These are phyloP conservation scores for Drosophila willistoni DNA, from an alignment of 1,140 invertebrate species.

Conservation along the genomic window DNA sequence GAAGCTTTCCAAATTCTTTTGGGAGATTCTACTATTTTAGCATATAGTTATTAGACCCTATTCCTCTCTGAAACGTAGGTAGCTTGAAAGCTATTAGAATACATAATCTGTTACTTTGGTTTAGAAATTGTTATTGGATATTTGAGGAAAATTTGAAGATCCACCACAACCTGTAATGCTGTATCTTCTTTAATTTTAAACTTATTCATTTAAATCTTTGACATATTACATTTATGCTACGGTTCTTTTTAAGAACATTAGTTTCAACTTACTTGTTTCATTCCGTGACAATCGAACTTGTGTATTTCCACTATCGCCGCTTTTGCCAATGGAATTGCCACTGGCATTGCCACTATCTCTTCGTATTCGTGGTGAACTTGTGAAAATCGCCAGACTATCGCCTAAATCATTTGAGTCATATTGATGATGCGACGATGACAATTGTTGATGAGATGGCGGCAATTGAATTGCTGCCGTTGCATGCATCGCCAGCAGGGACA, in stretches of 20 bases:
- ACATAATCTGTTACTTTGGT: too few relatives aligned
- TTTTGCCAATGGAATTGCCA: not conserved
- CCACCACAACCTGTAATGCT: too few relatives aligned
- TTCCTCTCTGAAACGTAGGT: too few relatives aligned
- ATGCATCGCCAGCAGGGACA: conserved; percentile 26
- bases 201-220: too few relatives aligned
- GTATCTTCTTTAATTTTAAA: too few relatives aligned
- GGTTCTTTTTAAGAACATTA: not conserved
- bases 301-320: conserved; percentile 5
- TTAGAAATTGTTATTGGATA: too few relatives aligned
- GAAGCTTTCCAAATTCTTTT: too few relatives aligned
- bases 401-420: conserved; percentile 16
- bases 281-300: conserved; percentile 38
- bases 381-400: conserved; percentile 23
- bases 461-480: conserved; percentile 14
- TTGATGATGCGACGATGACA: conserved; percentile 9
- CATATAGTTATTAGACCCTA: too few relatives aligned
- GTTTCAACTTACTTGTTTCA: conserved; percentile 48
- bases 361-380: conserved; percentile 14
- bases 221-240: too few relatives aligned
- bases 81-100: too few relatives aligned
- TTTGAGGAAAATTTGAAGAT: too few relatives aligned
- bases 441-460: conserved; percentile 18
- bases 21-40: too few relatives aligned
- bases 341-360: not conserved